Evolutionary conservation across 2,797 vertebrate species (phyloP).

Genomic region (Coendou prehensilis): DNA sequence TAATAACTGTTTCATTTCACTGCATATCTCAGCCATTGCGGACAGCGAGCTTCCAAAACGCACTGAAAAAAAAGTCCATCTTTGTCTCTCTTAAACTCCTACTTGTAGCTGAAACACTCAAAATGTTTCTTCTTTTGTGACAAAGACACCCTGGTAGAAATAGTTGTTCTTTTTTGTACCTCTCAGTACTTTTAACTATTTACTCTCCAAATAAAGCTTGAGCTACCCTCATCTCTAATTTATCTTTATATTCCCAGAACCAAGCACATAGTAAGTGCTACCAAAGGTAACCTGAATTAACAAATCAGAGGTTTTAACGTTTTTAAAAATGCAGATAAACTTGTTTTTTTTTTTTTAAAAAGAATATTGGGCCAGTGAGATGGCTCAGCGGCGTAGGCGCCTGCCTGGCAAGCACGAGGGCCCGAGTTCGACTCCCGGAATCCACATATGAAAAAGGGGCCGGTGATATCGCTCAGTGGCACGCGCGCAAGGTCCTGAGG

Average conservation of each 20-base stretch:
- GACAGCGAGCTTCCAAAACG: conserved; percentile 22
- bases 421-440: too few relatives aligned
- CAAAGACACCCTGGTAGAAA: not conserved
- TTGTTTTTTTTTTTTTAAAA: not conserved
- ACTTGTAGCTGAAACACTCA: conserved; percentile 5
- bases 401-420: too few relatives aligned
- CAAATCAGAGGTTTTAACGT: not conserved
- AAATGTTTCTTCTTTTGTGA: conserved; percentile 48
- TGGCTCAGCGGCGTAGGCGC: too few relatives aligned
- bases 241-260: conserved; percentile 13
- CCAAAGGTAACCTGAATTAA: not conserved
- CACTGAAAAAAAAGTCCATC: not conserved
- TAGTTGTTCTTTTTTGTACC: conserved; percentile 30
- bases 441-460: too few relatives aligned
- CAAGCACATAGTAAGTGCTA: not conserved
- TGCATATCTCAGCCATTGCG: conserved; percentile 13
- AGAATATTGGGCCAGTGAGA: too few relatives aligned
- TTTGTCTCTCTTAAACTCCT: conserved; percentile 25
- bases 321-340: not conserved
- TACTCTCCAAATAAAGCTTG: conserved; percentile 44
- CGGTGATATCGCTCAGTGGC: too few relatives aligned
- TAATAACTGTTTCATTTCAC: conserved; percentile 51
- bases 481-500: too few relatives aligned
- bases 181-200: conserved; percentile 43
- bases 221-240: conserved; percentile 20